Evolutionary conservation across 2,888 invertebrate species (phyloP), one percentile per base, ranked within the genome.

Genomic region (Synanthedon tipuliformis): DNA sequence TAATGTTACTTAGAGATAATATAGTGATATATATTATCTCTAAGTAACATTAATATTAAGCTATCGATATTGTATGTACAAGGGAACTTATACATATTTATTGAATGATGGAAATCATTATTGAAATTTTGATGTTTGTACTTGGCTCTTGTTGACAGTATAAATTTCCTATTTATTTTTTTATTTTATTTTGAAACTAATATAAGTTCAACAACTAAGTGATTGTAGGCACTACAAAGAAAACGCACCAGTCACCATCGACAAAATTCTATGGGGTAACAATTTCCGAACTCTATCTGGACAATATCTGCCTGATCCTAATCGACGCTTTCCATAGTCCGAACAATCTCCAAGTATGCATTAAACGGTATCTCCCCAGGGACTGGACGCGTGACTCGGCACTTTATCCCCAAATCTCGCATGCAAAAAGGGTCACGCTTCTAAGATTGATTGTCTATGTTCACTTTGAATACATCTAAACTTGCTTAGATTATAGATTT

Each of bases 361-460:
- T 82, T 80, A 80, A 81, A 80, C 70, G 69, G 48, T 51, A 40
- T 34, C 53, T 67, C 83, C 78, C 80, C 52, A 50, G 83, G 75
- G 81, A 75, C 82, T 79, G 81, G 82, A 76, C 79, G 75, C 82
- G 80, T 85, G 84, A 85, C 81, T 81, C 61, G 81, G 66, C 68
- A 65, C 62, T 77, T 78, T 69, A 73, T 72, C 78, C 77, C 77
- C 71, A 71, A 69, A 67, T 51, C 50, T 40, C 52, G 61, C 73
- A 77, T 78, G 77, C 76, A 79, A 81, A 81, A 81, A 84, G 82
- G 84, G 83, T 76, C 76, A 72, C 69, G 66, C 63, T 61, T 12
- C 45, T 64, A 76, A 84, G 84, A 85, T 85, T 83, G 83, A 85
- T 84, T 84, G 84, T 82, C 80, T 84, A 78, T 73, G 69, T 73